Conservation (phyloP, 2,888 invertebrate species). For the Stenoptilia bipunctidactyla region DNA sequence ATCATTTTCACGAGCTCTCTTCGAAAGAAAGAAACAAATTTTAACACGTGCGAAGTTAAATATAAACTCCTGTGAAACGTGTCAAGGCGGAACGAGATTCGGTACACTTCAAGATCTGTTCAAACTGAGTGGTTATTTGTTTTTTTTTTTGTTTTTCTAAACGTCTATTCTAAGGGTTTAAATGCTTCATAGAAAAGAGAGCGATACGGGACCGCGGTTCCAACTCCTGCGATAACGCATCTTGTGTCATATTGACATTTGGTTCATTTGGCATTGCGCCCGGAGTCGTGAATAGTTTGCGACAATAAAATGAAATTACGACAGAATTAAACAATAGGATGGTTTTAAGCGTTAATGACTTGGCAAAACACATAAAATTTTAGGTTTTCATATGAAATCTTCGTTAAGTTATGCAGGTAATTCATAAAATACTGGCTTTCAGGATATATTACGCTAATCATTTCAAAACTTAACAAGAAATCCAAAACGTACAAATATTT, state of each 20-base stretch:
- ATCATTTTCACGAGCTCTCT: conserved; percentile 17
- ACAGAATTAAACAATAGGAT: conserved; percentile 43
- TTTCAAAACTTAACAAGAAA: no score
- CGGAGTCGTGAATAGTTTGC: conserved; percentile 38
- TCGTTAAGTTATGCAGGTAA: no score
- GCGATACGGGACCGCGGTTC: conserved; percentile 1
- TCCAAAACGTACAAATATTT: no score
- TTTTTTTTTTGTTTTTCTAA: no score
- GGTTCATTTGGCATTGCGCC: conserved; percentile 48
- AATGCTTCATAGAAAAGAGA: no score
- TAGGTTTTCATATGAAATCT: no score
- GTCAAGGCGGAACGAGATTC: conserved; percentile 30
- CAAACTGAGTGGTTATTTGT: no score
- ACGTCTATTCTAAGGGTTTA: no score
- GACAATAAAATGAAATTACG: conserved; percentile 49
- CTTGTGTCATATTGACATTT: conserved; percentile 65
- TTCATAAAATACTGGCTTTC: no score
- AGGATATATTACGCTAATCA: no score
- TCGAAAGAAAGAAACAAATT: conserved; percentile 13
- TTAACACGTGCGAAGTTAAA: conserved; percentile 23
- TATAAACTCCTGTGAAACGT: conserved; percentile 39
- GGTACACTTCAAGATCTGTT: not conserved
- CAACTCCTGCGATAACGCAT: conserved; percentile 5
- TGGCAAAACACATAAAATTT: no score
- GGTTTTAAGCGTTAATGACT: no score